phyloP scores from a whole-genome alignment of 2,113 vertebrate species.

The Rhineura floridana region DNA sequence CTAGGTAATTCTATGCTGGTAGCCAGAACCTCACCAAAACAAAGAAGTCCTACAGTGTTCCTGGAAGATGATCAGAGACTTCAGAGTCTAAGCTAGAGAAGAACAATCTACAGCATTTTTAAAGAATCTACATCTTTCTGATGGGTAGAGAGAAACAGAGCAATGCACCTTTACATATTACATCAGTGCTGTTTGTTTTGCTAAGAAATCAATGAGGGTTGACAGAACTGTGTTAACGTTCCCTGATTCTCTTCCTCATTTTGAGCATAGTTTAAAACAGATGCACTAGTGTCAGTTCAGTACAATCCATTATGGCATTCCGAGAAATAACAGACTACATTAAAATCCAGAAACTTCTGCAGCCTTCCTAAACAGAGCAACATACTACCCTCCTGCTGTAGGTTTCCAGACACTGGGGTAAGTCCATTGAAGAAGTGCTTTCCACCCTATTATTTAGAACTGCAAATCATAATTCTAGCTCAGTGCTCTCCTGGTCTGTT shows the following conservation, averaged over 20 bases:
- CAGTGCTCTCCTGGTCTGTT: background rate
- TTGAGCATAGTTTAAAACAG: background rate
- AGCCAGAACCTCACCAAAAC: too few species aligned
- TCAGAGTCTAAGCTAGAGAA: background rate
- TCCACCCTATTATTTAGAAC: background rate
- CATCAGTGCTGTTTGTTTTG: background rate
- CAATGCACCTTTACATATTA: background rate
- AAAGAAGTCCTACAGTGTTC: background rate
- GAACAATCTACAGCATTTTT: background rate
- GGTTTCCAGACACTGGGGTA: background rate
- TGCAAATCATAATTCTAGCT: background rate
- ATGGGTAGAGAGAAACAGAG: too few species aligned
- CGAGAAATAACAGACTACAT: background rate
- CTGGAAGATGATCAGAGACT: background rate
- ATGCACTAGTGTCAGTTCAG: background rate
- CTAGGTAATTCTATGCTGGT: too few species aligned
- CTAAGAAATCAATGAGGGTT: background rate
- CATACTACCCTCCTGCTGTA: background rate
- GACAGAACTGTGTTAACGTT: background rate
- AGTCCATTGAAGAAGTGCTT: too few species aligned
- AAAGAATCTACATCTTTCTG: background rate
- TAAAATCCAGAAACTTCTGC: background rate
- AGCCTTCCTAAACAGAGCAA: background rate
- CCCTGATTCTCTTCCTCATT: slow-evolving; percentile 10
- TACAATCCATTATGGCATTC: background rate